Base-by-base conservation (phyloP, 2,888 invertebrate species). In the Macroteleia sp. region DNA sequence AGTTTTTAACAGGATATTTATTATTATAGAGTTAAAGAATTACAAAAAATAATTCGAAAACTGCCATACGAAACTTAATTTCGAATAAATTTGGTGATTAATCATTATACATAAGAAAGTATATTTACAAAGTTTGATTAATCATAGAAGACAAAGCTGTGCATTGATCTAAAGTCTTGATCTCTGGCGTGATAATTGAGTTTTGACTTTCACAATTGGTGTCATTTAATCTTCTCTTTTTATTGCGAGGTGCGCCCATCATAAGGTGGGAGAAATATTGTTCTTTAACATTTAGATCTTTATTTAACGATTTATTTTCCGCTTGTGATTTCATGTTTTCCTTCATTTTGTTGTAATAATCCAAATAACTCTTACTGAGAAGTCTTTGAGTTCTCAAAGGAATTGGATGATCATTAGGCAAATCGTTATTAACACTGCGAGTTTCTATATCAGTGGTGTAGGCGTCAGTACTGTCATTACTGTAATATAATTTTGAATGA, bases 291-390 rank as follows among this genome's bases (percentile, higher is more conserved):
- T 32, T 73, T 5, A 32, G 50, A 2, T 73, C 22, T 19, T 80
- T 70, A 16, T 8, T 36, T 19, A 14, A n/a, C 8, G 20, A 8
- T 1, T 34, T 32, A 36, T 19, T 71, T 1, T 44, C 25, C 3
- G 8, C 14, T 20, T 36, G 8, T 10, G 3, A 1, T 36, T 48
- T 34, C 1, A 20, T 17, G 10, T 17, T 8, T 16, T 6, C 12
- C 22, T 80, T 84, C 17, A 87, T 78, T 78, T 83, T 87, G 10
- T 86, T 85, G 22, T 88, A 89, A 81, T 87, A 89, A 4, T 89
- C 84, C 83, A 86, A 87, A 62, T 90, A 89, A 80, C 83, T 89
- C 61, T 87, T 85, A 48, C 82, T 89, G 30, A 89, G 69, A 10
- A 88, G 70, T 56, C 82, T 75, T 71, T 85, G 88, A 0, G 89